These are phyloP conservation scores for Sesamia inferens DNA, from an alignment of 2,888 invertebrate genomes.

Conservation along the genomic window DNA sequence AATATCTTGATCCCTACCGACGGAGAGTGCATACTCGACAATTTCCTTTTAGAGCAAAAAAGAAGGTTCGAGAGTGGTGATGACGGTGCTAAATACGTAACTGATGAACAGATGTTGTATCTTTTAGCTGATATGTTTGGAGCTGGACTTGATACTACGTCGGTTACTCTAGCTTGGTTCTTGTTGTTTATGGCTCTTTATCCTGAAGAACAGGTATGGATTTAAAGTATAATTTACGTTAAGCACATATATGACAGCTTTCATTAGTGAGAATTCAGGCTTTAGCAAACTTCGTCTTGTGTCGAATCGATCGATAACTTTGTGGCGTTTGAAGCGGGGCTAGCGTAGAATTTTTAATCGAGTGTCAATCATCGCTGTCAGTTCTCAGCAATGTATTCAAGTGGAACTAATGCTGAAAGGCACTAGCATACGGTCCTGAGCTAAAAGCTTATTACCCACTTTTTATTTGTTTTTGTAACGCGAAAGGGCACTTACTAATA, in stretches of 20 bases:
- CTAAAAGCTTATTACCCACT: conserved; percentile 3
- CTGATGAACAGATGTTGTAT: conserved; percentile 92
- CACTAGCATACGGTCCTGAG: not conserved
- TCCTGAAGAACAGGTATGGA: conserved; percentile 91
- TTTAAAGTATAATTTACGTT: not conserved
- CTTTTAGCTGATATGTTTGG: conserved; percentile 95
- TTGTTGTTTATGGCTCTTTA: conserved; percentile 93
- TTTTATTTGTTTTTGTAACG: conserved; percentile 6
- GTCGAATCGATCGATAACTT: conserved; percentile 25
- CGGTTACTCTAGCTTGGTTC: conserved; percentile 95
- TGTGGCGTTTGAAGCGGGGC: not conserved
- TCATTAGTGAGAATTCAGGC: not conserved
- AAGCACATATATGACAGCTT: not conserved
- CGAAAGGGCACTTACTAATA: not conserved
- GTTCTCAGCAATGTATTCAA: conserved; percentile 23
- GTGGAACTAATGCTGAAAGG: conserved; percentile 6
- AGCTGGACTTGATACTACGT: conserved; percentile 95
- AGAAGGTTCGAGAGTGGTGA: conserved; percentile 82
- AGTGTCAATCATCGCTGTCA: conserved; percentile 38
- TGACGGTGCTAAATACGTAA: conserved; percentile 88
- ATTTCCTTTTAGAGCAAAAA: conserved; percentile 91
- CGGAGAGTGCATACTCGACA: conserved; percentile 91
- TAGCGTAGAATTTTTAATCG: conserved; percentile 24
- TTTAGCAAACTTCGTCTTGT: conserved; percentile 22
- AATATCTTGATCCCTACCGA: conserved; percentile 78